Conservation (phyloP, 23 tunicate genomes). For the Halocynthia roretzi region DNA sequence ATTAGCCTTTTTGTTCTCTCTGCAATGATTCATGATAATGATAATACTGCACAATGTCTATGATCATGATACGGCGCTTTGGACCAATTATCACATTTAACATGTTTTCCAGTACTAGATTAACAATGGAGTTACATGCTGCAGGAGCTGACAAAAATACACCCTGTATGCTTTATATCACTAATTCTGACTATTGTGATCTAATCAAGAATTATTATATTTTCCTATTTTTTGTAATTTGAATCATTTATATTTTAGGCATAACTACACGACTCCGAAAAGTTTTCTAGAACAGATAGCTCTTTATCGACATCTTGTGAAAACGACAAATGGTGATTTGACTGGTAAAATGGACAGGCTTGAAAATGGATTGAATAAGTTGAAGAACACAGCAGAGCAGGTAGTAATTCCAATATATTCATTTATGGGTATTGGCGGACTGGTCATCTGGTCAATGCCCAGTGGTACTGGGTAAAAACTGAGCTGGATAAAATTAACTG, state of each 20-base stretch:
- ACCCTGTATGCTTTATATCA: neutral
- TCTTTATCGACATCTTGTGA: constrained; percentile 63
- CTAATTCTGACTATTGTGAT: neutral
- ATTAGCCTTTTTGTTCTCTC: too few relatives aligned
- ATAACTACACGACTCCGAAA: constrained; percentile 90
- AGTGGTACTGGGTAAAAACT: too few relatives aligned
- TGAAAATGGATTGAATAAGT: constrained; percentile 71
- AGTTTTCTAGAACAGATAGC: constrained; percentile 90
- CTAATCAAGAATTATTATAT: neutral
- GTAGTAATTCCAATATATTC: constrained; percentile 1
- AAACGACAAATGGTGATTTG: constrained; percentile 46
- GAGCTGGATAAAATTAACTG: too few relatives aligned
- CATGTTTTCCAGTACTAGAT: too few relatives aligned
- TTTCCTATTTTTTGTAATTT: neutral
- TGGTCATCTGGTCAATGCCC: too few relatives aligned
- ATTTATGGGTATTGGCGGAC: too few relatives aligned
- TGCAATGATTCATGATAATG: too few relatives aligned
- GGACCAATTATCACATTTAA: too few relatives aligned
- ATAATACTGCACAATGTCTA: too few relatives aligned
- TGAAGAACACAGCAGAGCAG: constrained; percentile 87
- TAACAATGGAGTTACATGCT: neutral
- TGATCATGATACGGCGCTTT: too few relatives aligned
- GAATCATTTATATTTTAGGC: constrained; percentile 18
- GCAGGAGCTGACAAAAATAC: neutral
- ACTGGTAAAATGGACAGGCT: constrained; percentile 86